phyloP scores from a whole-genome alignment of 2,888 invertebrate species.

The Coelogynopora nodosa region DNA sequence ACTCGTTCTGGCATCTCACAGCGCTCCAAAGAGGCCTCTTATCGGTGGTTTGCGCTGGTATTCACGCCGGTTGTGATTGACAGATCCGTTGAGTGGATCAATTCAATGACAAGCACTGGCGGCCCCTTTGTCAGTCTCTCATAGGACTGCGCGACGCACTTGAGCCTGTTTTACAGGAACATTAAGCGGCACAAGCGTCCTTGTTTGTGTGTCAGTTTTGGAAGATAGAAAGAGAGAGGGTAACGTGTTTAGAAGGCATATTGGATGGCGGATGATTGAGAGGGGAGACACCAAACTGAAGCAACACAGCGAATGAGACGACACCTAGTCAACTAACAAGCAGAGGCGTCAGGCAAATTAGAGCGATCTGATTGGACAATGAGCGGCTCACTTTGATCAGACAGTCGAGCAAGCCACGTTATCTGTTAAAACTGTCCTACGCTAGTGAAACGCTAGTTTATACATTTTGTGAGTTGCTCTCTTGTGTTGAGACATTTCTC shows the following conservation, averaged over 20 bases:
- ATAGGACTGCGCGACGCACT: background rate
- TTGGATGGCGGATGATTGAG: background rate
- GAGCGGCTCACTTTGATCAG: constrained; percentile 16
- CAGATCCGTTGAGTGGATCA: constrained; percentile 10
- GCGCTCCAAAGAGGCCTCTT: background rate
- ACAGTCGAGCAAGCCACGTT: background rate
- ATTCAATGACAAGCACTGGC: constrained; percentile 12
- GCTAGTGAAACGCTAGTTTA: background rate
- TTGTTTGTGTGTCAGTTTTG: constrained; percentile 6
- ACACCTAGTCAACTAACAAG: constrained; percentile 15
- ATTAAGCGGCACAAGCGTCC: background rate
- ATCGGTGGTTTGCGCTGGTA: constrained; percentile 12
- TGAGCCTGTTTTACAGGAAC: constrained; percentile 13
- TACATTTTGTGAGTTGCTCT: background rate
- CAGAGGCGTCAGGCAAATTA: background rate
- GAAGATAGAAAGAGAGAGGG: background rate
- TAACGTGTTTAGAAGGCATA: background rate
- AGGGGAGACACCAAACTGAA: constrained; percentile 1
- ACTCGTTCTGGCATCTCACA: background rate
- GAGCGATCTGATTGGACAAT: background rate
- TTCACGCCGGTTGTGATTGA: constrained; percentile 10
- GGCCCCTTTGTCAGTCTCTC: background rate
- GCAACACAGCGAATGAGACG: constrained; percentile 19
- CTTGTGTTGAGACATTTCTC: background rate
- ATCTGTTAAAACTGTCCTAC: constrained; percentile 9